Conservation (phyloP, 2,113 vertebrate genomes). For the Oryctolagus cuniculus region DNA sequence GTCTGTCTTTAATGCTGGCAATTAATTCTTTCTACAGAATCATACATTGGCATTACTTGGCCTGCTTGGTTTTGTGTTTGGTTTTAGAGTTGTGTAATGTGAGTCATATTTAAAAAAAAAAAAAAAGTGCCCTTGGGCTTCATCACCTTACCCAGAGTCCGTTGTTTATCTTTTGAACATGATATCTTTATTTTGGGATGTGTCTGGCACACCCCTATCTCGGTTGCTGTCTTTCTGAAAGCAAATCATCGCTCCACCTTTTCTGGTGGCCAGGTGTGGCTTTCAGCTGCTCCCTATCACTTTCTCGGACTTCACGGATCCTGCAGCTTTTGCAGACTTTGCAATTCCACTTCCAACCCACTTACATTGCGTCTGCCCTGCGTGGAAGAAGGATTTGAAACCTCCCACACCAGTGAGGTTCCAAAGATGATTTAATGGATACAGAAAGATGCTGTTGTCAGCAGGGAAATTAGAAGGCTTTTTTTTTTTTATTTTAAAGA, state of each 20-base stretch:
- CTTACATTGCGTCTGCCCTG: not conserved
- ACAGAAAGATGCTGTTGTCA: not conserved
- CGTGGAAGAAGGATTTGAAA: constrained; percentile 37
- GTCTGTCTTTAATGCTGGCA: not conserved
- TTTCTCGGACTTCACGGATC: constrained; percentile 2
- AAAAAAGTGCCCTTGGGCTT: not conserved
- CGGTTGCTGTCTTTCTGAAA: constrained; percentile 14
- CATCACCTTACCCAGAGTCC: not conserved
- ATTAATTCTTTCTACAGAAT: constrained; percentile 20
- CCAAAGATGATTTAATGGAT: constrained; percentile 48
- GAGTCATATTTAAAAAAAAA: not conserved
- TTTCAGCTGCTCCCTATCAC: not conserved
- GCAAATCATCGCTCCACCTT: not conserved
- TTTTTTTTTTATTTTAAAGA: not conserved
- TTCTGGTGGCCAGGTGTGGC: not conserved
- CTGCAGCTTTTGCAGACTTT: constrained; percentile 23
- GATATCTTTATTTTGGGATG: constrained; percentile 20
- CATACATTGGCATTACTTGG: not conserved
- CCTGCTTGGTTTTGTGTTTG: constrained; percentile 17
- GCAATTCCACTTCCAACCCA: not conserved
- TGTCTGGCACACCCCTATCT: not conserved
- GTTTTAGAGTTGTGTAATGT: not conserved
- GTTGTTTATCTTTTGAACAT: constrained; percentile 15
- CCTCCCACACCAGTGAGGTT: not conserved
- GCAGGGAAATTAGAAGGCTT: not conserved